Base-by-base conservation (phyloP, 2,797 vertebrate species). In the Phataginus tetradactyla region DNA sequence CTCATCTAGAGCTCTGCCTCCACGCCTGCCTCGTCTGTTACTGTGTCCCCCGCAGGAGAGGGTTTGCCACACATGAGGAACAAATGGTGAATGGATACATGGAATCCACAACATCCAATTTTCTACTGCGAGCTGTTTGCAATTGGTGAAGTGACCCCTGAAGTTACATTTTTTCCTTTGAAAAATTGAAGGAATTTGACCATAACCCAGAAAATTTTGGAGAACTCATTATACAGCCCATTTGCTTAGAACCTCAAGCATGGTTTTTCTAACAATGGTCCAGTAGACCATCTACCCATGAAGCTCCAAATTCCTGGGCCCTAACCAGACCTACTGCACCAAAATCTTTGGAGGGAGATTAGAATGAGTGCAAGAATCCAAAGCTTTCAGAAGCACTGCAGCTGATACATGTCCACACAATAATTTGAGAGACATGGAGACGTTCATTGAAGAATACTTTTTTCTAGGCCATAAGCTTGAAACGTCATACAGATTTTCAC, bases 151-250 rank as follows among this genome's bases (percentile, higher is more conserved):
- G 66, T 53, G 49, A 93, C 34, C 68, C 23, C 39, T 72, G 42
- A 79, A 57, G 78, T 74, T 84, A 25, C 8, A 37, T 69, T 45
- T 92, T 96, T 51, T 91, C 72, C 34, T 86, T 71, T 86, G 77
- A 75, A 92, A 94, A 96, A 45, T 21, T 27, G 71, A 49, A 18
- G 3, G 49, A 91, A 95, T 84, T 84, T 86, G 75, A 91, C 42
- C 42, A 49, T 69, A 74, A 96, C 51, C 79, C 64, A 86, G 59
- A 49, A 42, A 91, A 51, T 23, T 79, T 64, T 83, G 34, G 93
- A 93, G 69, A 94, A 78, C 55, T 80, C 68, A 0, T 81, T 72
- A 68, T 53, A 84, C 2, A 61, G n/a, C 8, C 34, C 61, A 90
- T 78, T 81, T 90, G 51, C 59, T 91, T 95, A 79, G 49, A 94